Conservation (phyloP, 2,888 invertebrate genomes). For the Oscheius myriophilus region DNA sequence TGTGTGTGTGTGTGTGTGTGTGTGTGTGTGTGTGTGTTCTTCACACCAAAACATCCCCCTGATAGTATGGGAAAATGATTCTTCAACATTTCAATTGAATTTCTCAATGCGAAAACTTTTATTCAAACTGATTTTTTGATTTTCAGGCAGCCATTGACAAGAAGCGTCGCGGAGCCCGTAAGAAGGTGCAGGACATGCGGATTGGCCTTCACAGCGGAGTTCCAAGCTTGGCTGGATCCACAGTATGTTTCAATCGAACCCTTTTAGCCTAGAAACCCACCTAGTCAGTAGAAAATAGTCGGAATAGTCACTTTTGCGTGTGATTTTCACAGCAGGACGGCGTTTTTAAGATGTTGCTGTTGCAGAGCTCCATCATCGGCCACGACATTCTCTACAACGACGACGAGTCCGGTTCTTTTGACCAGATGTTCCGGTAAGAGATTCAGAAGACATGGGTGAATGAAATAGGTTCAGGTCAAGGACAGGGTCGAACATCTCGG, state of each 20-base stretch:
- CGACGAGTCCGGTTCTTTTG: conserved; percentile 43
- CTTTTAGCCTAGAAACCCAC: neutral
- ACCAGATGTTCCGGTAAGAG: conserved; percentile 41
- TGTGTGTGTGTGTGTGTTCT: too few relatives aligned
- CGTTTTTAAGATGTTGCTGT: neutral
- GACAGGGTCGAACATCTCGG: conserved; percentile 61
- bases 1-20: too few relatives aligned
- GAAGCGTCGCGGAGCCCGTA: conserved; percentile 62
- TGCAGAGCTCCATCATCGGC: conserved; percentile 51
- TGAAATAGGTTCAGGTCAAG: conserved; percentile 39
- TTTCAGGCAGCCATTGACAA: conserved; percentile 60
- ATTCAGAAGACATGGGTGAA: too few relatives aligned
- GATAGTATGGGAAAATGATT: too few relatives aligned
- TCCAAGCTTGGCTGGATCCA: conserved; percentile 42
- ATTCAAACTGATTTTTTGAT: neutral
- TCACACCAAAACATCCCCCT: too few relatives aligned
- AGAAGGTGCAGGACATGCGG: conserved; percentile 53
- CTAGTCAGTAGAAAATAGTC: neutral
- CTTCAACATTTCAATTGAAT: too few relatives aligned
- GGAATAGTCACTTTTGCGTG: too few relatives aligned
- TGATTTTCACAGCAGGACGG: too few relatives aligned
- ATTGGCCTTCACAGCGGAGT: conserved; percentile 35
- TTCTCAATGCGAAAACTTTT: too few relatives aligned
- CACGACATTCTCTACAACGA: conserved; percentile 59
- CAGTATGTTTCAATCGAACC: neutral